Evolutionary conservation across 2,113 vertebrate genomes (phyloP), one percentile per base, ranked within the genome.

Genomic region (Blennius ocellaris): DNA sequence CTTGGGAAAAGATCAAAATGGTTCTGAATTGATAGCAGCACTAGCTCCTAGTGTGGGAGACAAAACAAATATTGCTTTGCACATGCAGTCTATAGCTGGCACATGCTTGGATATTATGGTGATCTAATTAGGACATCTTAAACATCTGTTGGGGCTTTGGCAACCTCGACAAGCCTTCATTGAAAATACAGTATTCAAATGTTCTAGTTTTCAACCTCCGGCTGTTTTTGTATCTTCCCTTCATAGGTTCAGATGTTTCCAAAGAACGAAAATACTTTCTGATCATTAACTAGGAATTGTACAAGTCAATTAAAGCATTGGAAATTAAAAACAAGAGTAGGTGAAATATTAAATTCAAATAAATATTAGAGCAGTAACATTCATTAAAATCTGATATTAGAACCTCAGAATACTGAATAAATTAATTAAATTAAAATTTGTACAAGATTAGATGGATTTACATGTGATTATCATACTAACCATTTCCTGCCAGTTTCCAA

Each of bases 51-150:
- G 50, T 66, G 59, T 45, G 69, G 37, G 44, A 80, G 86, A 70
- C 54, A 76, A 73, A 71, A 81, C 75, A 87, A 83, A 78, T 73
- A 55, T 64, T 62, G 40, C 8, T 77, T 75, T 71, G 11, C 37
- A 47, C 65, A 69, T 82, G 4, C 21, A 30, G 21, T 30, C 21
- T 30, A 77, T 77, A 72, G 79, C 54, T 78, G 67, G 62, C 69
- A 78, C 66, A 47, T 54, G 43, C 70, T 70, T 69, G 21, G 15
- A 52, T 80, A 73, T 70, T 59, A 43, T 39, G 70, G 14, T 67
- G 63, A 80, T 86, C 51, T 85, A 87, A 85, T 86, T 76, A 87
- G 73, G 75, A 67, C 75, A 89, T 83, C 61, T 58, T 14, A 55
- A 78, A 85, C 68, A 85, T 79, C 71, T 81, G 76, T 56, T 59